A percentile compares a stretch with the other conserved stretches of the same genome.
These are phyloP conservation scores for Lateolabrax maculatus DNA, from an alignment of 2,797 vertebrate species.

Conservation along the genomic window DNA sequence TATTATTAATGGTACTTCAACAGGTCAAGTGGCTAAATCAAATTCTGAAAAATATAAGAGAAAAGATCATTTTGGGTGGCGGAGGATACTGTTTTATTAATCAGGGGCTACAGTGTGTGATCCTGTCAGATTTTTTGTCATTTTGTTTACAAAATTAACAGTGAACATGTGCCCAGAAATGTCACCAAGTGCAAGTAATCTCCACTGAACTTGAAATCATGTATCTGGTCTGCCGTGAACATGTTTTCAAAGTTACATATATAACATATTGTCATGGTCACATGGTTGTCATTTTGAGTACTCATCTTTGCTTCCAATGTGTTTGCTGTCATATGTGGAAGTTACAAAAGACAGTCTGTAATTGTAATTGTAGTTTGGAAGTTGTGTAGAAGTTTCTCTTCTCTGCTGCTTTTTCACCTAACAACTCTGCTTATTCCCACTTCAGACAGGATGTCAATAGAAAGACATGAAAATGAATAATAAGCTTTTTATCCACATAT, in stretches of 20 bases:
- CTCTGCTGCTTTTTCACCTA: constrained; percentile 22
- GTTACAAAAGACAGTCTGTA: background rate
- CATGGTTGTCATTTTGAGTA: constrained; percentile 34
- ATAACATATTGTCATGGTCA: no score
- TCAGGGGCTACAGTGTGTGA: no score
- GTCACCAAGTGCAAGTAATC: background rate
- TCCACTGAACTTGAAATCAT: background rate
- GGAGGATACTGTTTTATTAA: no score
- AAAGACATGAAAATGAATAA: constrained; percentile 9
- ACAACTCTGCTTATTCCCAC: background rate
- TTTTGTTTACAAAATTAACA: no score
- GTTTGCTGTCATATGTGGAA: constrained; percentile 21
- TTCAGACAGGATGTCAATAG: constrained; percentile 11
- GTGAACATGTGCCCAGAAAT: no score
- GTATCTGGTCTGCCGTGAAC: background rate
- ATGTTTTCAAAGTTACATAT: no score
- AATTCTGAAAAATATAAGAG: no score
- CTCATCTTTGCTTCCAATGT: background rate
- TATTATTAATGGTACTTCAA: no score
- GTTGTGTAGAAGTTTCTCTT: constrained; percentile 19
- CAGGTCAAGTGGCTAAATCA: no score
- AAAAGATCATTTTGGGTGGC: no score
- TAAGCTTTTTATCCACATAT: background rate
- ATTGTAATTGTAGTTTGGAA: constrained; percentile 22
- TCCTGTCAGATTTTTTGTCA: no score